Evolutionary conservation across 2,888 invertebrate genomes (phyloP).

Genomic region (Pemphredon lugubris): DNA sequence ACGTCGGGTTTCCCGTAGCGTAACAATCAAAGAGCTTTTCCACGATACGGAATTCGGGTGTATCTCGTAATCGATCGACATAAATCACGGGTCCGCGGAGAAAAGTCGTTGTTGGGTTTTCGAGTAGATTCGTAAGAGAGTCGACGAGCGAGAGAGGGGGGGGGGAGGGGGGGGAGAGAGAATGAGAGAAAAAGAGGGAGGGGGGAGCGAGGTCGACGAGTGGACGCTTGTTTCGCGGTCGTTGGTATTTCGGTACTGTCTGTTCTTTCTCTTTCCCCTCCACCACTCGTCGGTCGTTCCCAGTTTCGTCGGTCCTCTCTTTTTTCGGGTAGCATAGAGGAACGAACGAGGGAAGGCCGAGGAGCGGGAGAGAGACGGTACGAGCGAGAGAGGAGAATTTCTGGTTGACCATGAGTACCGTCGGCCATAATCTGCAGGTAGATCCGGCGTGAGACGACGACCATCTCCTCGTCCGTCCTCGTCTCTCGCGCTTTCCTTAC

Average conservation of each 20-base stretch:
- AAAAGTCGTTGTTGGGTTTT: slow-evolving; percentile 22
- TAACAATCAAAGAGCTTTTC: too few species aligned
- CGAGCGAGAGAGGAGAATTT: slow-evolving; percentile 30
- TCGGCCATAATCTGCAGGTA: slow-evolving; percentile 64
- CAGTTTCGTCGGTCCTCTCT: slow-evolving; percentile 33
- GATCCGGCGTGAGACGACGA: slow-evolving; percentile 51
- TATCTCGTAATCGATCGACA: slow-evolving; percentile 34
- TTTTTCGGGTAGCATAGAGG: slow-evolving; percentile 6
- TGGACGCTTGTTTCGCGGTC: slow-evolving; percentile 66
- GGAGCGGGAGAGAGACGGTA: slow-evolving; percentile 1
- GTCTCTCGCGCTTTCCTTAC: slow-evolving; percentile 12
- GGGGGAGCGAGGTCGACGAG: slow-evolving; percentile 53
- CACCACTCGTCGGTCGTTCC: slow-evolving; percentile 23
- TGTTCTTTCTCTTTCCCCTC: slow-evolving; percentile 30
- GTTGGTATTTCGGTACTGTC: slow-evolving; percentile 67
- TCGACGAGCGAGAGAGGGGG: too few species aligned
- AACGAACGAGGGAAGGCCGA: slow-evolving; percentile 1
- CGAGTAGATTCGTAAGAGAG: slow-evolving; percentile 6
- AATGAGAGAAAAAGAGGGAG: too few species aligned
- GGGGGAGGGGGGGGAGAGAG: too few species aligned
- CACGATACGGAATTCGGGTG: slow-evolving; percentile 14
- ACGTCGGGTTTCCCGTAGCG: too few species aligned
- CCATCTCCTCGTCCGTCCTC: slow-evolving; percentile 23
- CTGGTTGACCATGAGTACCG: slow-evolving; percentile 64
- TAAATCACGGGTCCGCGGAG: slow-evolving; percentile 16